Conservation (phyloP, 2,888 invertebrate species). For the Drosophila kambysellisi region DNA sequence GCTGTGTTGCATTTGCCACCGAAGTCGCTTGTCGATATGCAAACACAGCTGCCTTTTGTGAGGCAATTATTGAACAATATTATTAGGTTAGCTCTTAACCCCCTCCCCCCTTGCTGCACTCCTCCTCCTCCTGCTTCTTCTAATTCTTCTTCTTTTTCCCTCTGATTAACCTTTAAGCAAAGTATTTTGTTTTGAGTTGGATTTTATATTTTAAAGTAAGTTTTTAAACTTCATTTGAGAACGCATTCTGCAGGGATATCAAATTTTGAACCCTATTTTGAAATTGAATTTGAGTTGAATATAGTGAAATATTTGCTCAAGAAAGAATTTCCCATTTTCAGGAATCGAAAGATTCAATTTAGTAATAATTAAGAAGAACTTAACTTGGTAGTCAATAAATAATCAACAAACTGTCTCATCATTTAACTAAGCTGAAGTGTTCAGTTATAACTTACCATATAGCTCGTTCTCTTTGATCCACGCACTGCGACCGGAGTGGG, state of each 20-base stretch:
- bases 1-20: constrained; percentile 1
- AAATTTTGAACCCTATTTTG: no score
- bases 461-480: constrained; percentile 85
- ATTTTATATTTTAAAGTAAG: neutral
- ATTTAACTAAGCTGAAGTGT: no score
- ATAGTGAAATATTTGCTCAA: no score
- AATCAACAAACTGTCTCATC: neutral
- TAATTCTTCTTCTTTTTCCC: neutral
- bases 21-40: constrained; percentile 49
- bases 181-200: neutral
- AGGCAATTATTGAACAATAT: constrained; percentile 65
- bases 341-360: neutral
- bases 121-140: no score
- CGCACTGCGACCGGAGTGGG: constrained; percentile 80
- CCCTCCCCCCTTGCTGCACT: no score
- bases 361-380: neutral
- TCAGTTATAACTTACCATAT: constrained; percentile 79
- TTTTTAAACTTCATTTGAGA: no score
- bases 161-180: neutral
- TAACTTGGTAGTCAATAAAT: neutral
- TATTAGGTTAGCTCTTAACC: constrained; percentile 45
- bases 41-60: constrained; percentile 73
- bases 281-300: no score
- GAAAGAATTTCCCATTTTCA: no score
- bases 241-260: no score